Conservation (phyloP, 2,113 vertebrate species). For the Dunckerocampus dactyliophorus region DNA sequence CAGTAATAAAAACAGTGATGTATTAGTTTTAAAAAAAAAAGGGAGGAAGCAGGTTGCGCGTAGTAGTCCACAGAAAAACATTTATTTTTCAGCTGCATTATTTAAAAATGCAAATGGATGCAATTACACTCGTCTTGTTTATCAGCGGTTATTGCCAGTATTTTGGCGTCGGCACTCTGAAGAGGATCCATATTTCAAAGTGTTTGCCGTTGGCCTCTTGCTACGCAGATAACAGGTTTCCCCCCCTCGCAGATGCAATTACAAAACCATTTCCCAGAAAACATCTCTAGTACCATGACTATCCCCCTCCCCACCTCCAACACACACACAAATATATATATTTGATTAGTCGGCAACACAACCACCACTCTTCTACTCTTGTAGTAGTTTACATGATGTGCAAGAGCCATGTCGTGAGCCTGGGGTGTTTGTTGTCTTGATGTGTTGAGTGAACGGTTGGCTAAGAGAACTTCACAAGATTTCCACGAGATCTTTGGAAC, state of each 20-base stretch:
- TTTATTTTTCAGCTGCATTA: conserved; percentile 51
- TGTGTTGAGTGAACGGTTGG: too few species aligned
- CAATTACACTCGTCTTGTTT: conserved; percentile 67
- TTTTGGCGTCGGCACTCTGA: conserved; percentile 63
- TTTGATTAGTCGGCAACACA: too few species aligned
- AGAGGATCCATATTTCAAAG: conserved; percentile 74
- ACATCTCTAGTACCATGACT: conserved; percentile 40
- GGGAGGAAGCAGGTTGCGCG: conserved; percentile 27
- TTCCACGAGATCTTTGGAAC: too few species aligned
- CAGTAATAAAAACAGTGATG: conserved; percentile 28
- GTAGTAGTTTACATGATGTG: background rate
- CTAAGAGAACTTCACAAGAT: too few species aligned
- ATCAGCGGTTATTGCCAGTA: conserved; percentile 69
- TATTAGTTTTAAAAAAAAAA: background rate
- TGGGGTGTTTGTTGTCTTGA: too few species aligned
- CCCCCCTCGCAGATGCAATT: conserved; percentile 71
- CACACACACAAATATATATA: conserved; percentile 17
- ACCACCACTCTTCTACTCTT: too few species aligned
- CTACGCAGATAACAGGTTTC: conserved; percentile 68
- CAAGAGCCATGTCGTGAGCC: too few species aligned
- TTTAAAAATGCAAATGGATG: conserved; percentile 75
- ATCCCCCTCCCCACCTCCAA: background rate
- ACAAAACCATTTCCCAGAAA: conserved; percentile 69
- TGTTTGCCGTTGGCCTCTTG: conserved; percentile 60
- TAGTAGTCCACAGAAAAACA: conserved; percentile 48